Evolutionary conservation across 2,888 invertebrate species (phyloP), one percentile per base, ranked within the genome.

Genomic region (Eristalis intricaria): DNA sequence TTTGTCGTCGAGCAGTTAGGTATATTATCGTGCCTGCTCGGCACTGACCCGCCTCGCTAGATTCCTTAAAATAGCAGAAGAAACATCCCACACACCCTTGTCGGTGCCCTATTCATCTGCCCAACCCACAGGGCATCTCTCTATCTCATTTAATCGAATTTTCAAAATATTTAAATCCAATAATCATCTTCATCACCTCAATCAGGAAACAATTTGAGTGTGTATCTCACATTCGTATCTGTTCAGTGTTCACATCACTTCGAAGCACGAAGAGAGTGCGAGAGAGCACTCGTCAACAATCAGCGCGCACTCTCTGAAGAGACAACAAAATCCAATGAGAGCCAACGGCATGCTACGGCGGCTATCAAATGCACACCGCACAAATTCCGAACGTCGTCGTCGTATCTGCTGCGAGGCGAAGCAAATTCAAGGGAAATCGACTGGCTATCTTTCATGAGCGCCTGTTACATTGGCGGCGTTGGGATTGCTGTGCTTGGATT

Each of bases 391-490:
- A 56, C 4, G 23, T 5, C 65, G 58, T 26, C 4, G 23, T 5
- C 65, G 58, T 26, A 63, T 56, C 64, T 66, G 40, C 61, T 56
- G 68, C 65, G 40, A 66, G 19, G 61, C 50, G 26, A 43, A 70
- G 56, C 60, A 56, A 73, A 68, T 23, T 23, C 11, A 29, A 7
- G 23, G 56, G 29, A 75, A 78, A 26, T 63, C 60, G 73, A 68
- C 64, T 73, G 23, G 68, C 84, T 87, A 56, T 69, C 7, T 11
- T 60, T 15, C 64, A 71, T 87, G 87, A 80, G 79, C 87, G 84
- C 87, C 87, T 87, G 83, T 84, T 87, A 87, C 79, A 84, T 87
- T 87, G 87, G 87, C 87, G 87, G 87, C 84, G 83, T 80, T 84
- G 43, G 79, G 87, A 83, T 87, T 87, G 83, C 77, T 83, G 68